Base-by-base conservation (phyloP, 2,113 vertebrate genomes). In the Turdus rufiventris region DNA sequence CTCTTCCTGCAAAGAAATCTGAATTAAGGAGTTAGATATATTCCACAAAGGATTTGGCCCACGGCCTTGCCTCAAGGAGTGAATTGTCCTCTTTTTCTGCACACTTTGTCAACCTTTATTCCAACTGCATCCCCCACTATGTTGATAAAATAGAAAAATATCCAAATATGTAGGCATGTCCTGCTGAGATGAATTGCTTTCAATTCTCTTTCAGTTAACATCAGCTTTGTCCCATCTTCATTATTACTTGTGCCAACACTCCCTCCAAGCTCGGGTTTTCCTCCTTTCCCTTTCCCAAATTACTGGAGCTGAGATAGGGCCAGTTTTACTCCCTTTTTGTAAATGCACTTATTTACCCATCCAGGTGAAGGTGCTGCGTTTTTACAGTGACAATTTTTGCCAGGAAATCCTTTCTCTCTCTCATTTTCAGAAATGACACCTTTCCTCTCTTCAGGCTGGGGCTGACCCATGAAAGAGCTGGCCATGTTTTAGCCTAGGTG, bases 181-280 rank as follows among this genome's bases (percentile, higher is more conserved):
- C 85, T 61, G 82, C 94, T 95, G 94, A 80, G 70, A 71, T 79
- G 89, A 94, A 96, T 26, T 89, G 56, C 61, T 85, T 78, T 94
- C 57, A 91, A 38, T 65, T 58, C 75, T 78, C 66, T 68, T 88
- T 91, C 50, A 29, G 23, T 66, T 93, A 83, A 75, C 72, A 92
- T 76, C 93, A 96, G 50, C 68, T 94, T 96, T 94, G 79, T 94
- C 34, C 77, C 7, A 16, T 43, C 38, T 48, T 71, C 70, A 84
- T 88, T 87, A 82, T 93, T 91, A 58, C 54, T 89, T 53, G 45
- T 90, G 79, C 89, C 91, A 94, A 50, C 94, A 93, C 56, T 53
- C 72, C 72, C 54, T 91, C 45, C 50, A 42, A 85, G 42, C 8
- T 12, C 62, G 74, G 47, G 25, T 13, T 87, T 93, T 84, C 31